Evolutionary conservation across 2,888 invertebrate species (phyloP).

Genomic region (Conops quadrifasciatus): DNA sequence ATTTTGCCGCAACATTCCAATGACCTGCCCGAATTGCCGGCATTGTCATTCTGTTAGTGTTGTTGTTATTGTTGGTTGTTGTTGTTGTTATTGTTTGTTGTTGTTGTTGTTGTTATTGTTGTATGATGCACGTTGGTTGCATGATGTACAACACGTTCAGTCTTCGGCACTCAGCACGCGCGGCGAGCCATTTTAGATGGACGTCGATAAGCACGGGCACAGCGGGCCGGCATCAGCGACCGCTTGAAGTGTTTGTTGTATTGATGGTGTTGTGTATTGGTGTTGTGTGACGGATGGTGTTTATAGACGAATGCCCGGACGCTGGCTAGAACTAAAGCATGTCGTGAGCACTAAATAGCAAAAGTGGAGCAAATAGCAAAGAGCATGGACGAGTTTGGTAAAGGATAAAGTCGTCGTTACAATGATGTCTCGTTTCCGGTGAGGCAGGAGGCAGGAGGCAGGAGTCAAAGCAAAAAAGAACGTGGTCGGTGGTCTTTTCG

Average conservation of each 20-base stretch:
- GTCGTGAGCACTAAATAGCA: constrained; percentile 1
- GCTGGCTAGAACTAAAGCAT: neutral
- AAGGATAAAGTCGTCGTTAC: too few relatives aligned
- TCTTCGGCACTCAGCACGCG: constrained; percentile 12
- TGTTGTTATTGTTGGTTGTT: neutral
- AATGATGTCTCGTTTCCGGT: neutral
- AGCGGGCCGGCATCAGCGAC: too few relatives aligned
- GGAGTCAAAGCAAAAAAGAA: neutral
- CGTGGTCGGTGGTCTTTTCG: too few relatives aligned
- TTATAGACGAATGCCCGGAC: neutral
- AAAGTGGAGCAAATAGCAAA: neutral
- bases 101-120: neutral
- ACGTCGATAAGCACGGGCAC: constrained; percentile 9
- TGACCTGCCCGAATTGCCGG: too few relatives aligned
- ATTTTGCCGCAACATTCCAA: too few relatives aligned
- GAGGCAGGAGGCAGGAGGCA: neutral
- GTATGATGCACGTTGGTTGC: neutral
- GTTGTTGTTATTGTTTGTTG: neutral
- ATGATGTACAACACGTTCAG: constrained; percentile 25
- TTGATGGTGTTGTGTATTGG: too few relatives aligned
- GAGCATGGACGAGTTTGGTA: neutral
- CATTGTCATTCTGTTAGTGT: neutral
- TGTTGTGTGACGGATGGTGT: too few relatives aligned
- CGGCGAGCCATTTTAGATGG: constrained; percentile 2
- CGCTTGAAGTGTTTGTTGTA: too few relatives aligned